phyloP scores from a whole-genome alignment of 2,888 invertebrate species.

The Oasisia sp. region DNA sequence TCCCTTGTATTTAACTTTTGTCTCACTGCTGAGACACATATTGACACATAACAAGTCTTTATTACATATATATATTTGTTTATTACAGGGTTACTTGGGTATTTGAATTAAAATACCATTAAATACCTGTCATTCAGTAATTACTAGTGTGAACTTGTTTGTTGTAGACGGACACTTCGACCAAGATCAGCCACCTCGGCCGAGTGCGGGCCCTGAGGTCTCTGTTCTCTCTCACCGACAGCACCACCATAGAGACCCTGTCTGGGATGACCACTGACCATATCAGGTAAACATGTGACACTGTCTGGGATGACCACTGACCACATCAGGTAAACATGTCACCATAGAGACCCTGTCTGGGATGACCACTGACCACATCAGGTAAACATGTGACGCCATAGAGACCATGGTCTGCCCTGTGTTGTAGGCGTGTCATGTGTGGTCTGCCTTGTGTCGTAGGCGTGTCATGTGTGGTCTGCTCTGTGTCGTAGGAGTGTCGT shows the following conservation, averaged over 20 bases:
- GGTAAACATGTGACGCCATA: too few relatives aligned
- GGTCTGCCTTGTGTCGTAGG: not conserved
- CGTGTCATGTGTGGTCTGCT: not conserved
- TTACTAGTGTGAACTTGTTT: not conserved
- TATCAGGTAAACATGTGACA: conserved; percentile 46
- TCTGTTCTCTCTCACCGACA: conserved; percentile 47
- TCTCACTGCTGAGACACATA: too few relatives aligned
- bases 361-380: conserved; percentile 44
- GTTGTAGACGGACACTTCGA: conserved; percentile 27
- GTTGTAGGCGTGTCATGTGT: not conserved
- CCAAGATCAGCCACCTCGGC: conserved; percentile 38
- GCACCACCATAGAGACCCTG: conserved; percentile 41
- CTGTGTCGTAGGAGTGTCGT: too few relatives aligned
- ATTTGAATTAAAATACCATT: not conserved
- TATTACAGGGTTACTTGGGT: too few relatives aligned
- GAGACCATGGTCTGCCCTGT: too few relatives aligned
- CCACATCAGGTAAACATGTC: conserved; percentile 46
- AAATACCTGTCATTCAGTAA: not conserved
- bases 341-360: conserved; percentile 41
- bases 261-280: conserved; percentile 43
- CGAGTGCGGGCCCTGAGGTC: conserved; percentile 48
- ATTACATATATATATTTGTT: not conserved
- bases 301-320: conserved; percentile 41
- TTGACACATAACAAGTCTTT: too few relatives aligned
- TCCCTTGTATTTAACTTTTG: too few relatives aligned